Base-by-base conservation (phyloP, 1,140 invertebrate species). In the Drosophila nigrodunni region DNA sequence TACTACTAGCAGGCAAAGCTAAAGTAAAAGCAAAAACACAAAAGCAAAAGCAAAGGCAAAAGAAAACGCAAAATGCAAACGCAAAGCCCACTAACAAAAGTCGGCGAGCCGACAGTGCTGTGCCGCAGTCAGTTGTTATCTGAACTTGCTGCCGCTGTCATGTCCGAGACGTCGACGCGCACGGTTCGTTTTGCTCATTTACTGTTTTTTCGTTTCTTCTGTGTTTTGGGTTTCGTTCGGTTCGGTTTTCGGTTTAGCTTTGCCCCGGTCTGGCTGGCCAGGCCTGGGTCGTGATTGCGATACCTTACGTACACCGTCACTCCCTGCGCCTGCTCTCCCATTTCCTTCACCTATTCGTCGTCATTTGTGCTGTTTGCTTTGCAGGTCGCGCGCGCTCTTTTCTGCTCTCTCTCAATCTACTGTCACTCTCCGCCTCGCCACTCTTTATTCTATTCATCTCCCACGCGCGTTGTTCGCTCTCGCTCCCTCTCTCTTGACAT, bases 121-220 rank as follows among this genome's bases (percentile, higher is more conserved):
- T 47, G 49, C 41, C 65, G 41, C 71, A 64, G 69, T 75, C 68
- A 86, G 82, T 86, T 76, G 78, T 79, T 86, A 86, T 82, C 78
- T 82, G 72, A 87, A 73, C 82, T 81, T 79, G 75, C 34, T 72
- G 74, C 75, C 65, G 78, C 65, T 76, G 82, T 85, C 60, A 73
- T 75, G 82, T 82, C 77, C 59, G 68, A 77, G 72, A 58, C 62
- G 59, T 62, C 68, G 72, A 72, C 76, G 79, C 80, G 80, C 72
- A 78, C 66, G 64, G 67, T 76, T 74, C 65, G 72, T 70, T 30
- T 52, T 15, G 47, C 21, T 30, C 9, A 62, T 49, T 66, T 70
- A 43, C 66, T 69, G 57, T 49, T 69, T 39, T 54, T 64, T 79
- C 52, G 18, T 60, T 49, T 65, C 50, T 49, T 55, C 49, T 58